These are phyloP conservation scores for Zosterops lateralis DNA, from an alignment of 2,113 vertebrate genomes.

Conservation along the genomic window DNA sequence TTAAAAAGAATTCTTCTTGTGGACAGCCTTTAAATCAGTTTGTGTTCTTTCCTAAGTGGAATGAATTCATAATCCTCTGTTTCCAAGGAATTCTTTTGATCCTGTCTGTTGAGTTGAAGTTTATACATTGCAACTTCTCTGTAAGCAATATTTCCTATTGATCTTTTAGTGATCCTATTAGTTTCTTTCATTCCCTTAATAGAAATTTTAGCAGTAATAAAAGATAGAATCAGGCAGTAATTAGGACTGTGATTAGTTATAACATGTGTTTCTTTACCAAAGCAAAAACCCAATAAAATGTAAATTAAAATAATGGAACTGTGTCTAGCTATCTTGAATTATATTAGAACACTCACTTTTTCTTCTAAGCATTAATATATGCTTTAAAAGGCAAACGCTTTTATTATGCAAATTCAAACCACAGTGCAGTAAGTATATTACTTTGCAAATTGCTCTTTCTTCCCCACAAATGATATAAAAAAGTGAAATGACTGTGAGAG, in stretches of 20 bases:
- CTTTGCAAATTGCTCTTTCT: conserved; percentile 45
- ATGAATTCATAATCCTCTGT: background rate
- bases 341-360: conserved; percentile 21
- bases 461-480: background rate
- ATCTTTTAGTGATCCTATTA: conserved; percentile 60
- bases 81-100: conserved; percentile 40
- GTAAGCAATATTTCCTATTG: conserved; percentile 61
- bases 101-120: background rate
- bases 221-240: conserved; percentile 50
- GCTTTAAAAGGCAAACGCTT: conserved; percentile 49
- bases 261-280: conserved; percentile 50
- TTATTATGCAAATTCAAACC: conserved; percentile 57
- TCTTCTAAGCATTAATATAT: conserved; percentile 9
- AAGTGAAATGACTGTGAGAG: background rate
- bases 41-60: background rate
- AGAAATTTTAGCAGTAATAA: conserved; percentile 68
- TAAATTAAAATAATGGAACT: conserved; percentile 59
- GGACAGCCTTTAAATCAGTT: conserved; percentile 29
- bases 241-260: conserved; percentile 59
- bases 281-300: conserved; percentile 48
- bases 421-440: conserved; percentile 10
- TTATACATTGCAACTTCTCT: conserved; percentile 31
- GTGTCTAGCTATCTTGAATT: conserved; percentile 44
- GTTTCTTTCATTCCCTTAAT: conserved; percentile 58
- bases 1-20: background rate